Percentiles rank a stretch among this genome's conserved stretches.
These are phyloP conservation scores for Pyxicephalus adspersus DNA, from an alignment of 2,113 vertebrate genomes.

Conservation along the genomic window DNA sequence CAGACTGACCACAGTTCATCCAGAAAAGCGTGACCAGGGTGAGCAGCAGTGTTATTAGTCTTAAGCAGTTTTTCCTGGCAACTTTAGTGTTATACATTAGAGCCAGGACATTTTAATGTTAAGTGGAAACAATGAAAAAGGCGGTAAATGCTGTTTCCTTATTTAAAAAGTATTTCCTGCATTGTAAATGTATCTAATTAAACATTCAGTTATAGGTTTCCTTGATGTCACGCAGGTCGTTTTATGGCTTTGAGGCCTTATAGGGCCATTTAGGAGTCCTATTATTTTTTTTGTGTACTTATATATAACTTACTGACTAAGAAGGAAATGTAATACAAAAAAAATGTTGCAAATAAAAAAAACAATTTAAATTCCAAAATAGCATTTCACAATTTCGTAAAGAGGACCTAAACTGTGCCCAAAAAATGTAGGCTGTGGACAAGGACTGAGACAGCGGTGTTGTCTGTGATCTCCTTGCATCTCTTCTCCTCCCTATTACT, in stretches of 20 bases:
- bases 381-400: no score
- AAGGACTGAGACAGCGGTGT: no score
- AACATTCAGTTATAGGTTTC: neutral
- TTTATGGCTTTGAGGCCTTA: neutral
- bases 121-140: conserved; percentile 9
- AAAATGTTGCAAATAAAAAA: no score
- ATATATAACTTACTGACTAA: no score
- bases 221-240: neutral
- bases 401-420: no score
- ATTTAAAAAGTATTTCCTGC: conserved; percentile 16
- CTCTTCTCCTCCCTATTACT: no score
- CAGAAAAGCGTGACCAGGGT: neutral
- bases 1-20: neutral
- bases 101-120: conserved; percentile 4
- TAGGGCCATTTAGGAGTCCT: neutral
- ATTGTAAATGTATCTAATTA: conserved; percentile 10
- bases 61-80: neutral
- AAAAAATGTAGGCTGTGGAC: no score
- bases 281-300: no score
- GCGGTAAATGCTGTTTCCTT: conserved; percentile 12
- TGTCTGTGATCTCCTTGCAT: no score
- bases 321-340: no score
- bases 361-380: no score
- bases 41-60: neutral
- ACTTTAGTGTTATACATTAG: neutral